phyloP scores from a whole-genome alignment of 1,140 invertebrate species.

The Lamellibrachia luymesi region DNA sequence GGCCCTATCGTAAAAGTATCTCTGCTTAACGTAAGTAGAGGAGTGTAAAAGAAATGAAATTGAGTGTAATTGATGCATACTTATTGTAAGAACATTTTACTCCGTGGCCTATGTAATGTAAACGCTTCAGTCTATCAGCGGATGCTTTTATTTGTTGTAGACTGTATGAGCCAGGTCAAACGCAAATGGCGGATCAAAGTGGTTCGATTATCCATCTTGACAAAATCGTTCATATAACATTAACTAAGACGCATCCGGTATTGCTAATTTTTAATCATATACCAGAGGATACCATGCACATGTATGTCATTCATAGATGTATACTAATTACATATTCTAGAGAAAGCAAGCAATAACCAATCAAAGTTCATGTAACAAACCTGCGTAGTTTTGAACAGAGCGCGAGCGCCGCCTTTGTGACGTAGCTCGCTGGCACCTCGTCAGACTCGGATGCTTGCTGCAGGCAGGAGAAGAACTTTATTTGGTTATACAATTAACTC shows the following conservation, averaged over 20 bases:
- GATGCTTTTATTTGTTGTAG: not conserved
- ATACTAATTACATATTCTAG: not conserved
- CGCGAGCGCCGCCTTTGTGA: slow-evolving; percentile 47
- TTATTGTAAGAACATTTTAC: not conserved
- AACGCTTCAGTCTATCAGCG: not conserved
- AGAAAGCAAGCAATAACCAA: not conserved
- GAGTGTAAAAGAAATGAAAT: not conserved
- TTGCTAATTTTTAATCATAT: not conserved
- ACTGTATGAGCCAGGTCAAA: not conserved
- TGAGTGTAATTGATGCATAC: not conserved
- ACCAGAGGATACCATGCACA: not conserved
- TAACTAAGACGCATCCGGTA: too few species aligned
- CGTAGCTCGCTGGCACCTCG: slow-evolving; percentile 38
- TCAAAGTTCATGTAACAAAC: not conserved
- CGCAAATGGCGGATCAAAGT: not conserved
- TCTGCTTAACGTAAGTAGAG: not conserved
- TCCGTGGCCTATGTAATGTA: not conserved
- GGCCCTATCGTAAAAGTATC: not conserved
- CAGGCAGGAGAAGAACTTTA: not conserved
- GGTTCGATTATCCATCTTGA: not conserved
- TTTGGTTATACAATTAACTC: too few species aligned
- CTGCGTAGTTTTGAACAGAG: slow-evolving; percentile 38
- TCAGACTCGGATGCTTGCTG: slow-evolving; percentile 41
- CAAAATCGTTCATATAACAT: too few species aligned
- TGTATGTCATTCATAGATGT: not conserved